Conservation (phyloP, 2,888 invertebrate genomes). For the Drosophila neotestacea region DNA sequence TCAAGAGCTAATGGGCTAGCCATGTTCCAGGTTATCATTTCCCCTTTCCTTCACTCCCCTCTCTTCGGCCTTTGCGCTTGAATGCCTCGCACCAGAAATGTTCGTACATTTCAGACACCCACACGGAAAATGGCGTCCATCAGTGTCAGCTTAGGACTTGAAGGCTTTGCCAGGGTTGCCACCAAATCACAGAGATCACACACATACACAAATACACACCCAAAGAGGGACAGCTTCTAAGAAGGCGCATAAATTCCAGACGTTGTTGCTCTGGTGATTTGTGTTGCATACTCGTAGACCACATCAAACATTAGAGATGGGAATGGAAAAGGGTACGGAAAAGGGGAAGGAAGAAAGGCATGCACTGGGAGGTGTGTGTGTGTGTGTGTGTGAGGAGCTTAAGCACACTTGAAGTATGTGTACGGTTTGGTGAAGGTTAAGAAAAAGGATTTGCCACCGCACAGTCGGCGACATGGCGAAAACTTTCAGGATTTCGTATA, state of each 20-base stretch:
- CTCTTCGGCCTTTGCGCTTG: slow-evolving; percentile 46
- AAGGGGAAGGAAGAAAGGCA: background rate
- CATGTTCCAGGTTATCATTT: slow-evolving; percentile 33
- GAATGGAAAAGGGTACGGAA: slow-evolving; percentile 2
- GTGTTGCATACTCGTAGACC: slow-evolving; percentile 67
- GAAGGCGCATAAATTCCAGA: slow-evolving; percentile 79
- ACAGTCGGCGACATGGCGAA: slow-evolving; percentile 35
- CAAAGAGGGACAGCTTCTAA: slow-evolving; percentile 35
- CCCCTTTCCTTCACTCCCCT: background rate
- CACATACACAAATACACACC: slow-evolving; percentile 33
- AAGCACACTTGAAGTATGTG: slow-evolving; percentile 77
- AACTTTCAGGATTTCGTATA: slow-evolving; percentile 21
- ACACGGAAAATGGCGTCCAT: slow-evolving; percentile 68
- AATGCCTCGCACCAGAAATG: slow-evolving; percentile 43
- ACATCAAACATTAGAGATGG: slow-evolving; percentile 66
- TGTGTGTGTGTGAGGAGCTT: slow-evolving; percentile 27
- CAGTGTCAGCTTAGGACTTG: slow-evolving; percentile 75
- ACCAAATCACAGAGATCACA: slow-evolving; percentile 71
- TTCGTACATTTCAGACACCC: slow-evolving; percentile 22
- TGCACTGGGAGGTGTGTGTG: too few species aligned
- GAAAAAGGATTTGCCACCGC: slow-evolving; percentile 73
- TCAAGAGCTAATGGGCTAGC: slow-evolving; percentile 56
- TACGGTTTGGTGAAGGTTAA: slow-evolving; percentile 65
- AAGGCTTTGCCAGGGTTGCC: slow-evolving; percentile 39
- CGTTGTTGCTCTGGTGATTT: slow-evolving; percentile 65